Evolutionary conservation across 2,888 invertebrate genomes (phyloP).

Genomic region (Drosophila paracracens): DNA sequence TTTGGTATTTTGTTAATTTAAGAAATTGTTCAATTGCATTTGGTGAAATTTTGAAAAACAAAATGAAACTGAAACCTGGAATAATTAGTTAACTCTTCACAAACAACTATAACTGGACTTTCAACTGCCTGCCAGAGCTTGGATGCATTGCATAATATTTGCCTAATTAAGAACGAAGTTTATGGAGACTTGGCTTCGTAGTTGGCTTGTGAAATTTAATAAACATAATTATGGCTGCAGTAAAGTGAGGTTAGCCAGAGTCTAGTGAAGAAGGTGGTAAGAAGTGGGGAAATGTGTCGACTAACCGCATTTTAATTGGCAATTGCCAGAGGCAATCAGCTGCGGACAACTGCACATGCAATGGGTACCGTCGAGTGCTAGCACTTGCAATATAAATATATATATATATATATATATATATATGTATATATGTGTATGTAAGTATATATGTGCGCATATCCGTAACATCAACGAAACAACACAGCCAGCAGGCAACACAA

Average conservation of each 20-base stretch:
- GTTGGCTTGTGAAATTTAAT: conserved; percentile 35
- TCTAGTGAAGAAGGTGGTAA: conserved; percentile 1
- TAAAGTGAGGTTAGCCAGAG: conserved; percentile 20
- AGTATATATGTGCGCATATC: background rate
- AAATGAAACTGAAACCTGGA: background rate
- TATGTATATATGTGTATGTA: no score
- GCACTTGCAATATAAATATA: conserved; percentile 2
- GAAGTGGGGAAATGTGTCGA: conserved; percentile 5
- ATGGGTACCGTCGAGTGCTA: conserved; percentile 4
- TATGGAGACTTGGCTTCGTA: conserved; percentile 4
- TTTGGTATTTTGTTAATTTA: conserved; percentile 16
- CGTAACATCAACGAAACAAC: background rate
- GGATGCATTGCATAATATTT: conserved; percentile 23
- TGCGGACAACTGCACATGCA: conserved; percentile 20
- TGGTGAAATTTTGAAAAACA: conserved; percentile 5
- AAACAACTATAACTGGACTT: background rate
- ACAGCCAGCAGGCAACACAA: background rate
- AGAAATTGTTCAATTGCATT: conserved; percentile 2
- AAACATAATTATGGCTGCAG: conserved; percentile 42
- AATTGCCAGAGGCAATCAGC: conserved; percentile 54
- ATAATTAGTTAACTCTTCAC: background rate
- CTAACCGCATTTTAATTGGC: conserved; percentile 57
- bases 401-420: background rate
- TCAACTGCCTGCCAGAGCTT: background rate
- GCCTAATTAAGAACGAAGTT: conserved; percentile 23